These are phyloP conservation scores for Spilarctia lutea DNA, from an alignment of 2,888 invertebrate species.

Conservation along the genomic window DNA sequence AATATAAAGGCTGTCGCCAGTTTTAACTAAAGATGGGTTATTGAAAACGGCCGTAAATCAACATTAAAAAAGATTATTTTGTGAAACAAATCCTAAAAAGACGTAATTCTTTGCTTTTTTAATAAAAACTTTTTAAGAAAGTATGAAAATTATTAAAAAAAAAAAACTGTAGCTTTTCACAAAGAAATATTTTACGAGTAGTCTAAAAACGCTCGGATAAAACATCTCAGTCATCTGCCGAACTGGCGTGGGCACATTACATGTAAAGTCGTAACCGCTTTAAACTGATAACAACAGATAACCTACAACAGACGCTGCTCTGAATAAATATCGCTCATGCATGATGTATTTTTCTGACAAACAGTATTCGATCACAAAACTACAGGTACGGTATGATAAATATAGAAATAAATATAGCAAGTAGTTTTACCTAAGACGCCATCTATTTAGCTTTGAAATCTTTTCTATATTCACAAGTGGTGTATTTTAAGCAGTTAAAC, in stretches of 20 bases:
- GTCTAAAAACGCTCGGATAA: constrained; percentile 42
- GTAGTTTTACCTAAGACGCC: not conserved
- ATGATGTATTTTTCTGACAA: constrained; percentile 52
- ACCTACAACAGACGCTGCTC: constrained; percentile 62
- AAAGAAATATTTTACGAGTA: not conserved
- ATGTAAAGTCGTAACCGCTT: constrained; percentile 78
- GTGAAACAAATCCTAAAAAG: not conserved
- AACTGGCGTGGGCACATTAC: constrained; percentile 74
- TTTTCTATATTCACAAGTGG: not conserved
- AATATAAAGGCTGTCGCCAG: too few species aligned
- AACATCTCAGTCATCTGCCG: constrained; percentile 72
- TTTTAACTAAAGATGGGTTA: too few species aligned
- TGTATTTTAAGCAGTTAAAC: constrained; percentile 31
- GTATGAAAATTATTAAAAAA: too few species aligned
- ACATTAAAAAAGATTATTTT: too few species aligned
- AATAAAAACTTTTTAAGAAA: not conserved
- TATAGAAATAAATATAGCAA: not conserved
- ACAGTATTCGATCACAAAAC: constrained; percentile 34
- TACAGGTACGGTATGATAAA: constrained; percentile 22
- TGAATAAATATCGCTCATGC: constrained; percentile 67
- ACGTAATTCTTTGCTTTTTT: not conserved
- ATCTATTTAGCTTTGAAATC: not conserved
- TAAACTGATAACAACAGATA: constrained; percentile 78
- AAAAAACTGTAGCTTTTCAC: too few species aligned
- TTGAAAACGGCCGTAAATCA: too few species aligned